Conservation (phyloP, 1,140 invertebrate genomes). For the Eumeta japonica region DNA sequence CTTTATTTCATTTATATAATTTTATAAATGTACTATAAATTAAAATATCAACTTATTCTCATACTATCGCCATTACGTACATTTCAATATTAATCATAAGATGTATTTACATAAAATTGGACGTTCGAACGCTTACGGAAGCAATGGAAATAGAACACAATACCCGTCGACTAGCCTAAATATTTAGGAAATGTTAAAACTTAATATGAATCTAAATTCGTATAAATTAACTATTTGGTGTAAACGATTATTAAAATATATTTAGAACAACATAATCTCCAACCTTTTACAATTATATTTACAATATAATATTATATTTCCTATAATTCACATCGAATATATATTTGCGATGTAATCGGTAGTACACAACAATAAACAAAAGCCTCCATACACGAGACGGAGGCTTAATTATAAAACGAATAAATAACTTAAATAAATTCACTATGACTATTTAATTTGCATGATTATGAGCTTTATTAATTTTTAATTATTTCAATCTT, state of each 20-base stretch:
- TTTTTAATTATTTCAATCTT: background rate
- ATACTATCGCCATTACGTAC: background rate
- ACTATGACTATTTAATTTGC: background rate
- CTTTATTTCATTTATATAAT: background rate
- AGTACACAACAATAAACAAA: too few species aligned
- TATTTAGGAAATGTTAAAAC: background rate
- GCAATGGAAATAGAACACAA: slow-evolving; percentile 39
- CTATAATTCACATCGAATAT: background rate
- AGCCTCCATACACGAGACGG: too few species aligned
- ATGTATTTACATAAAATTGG: slow-evolving; percentile 52
- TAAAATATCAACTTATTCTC: background rate
- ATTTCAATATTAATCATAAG: slow-evolving; percentile 12
- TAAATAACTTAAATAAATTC: too few species aligned
- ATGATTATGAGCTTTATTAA: background rate
- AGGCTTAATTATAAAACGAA: too few species aligned
- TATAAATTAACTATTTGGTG: slow-evolving; percentile 22
- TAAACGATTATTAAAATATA: slow-evolving; percentile 17
- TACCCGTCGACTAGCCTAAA: slow-evolving; percentile 53
- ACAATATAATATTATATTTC: background rate
- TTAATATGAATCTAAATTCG: background rate
- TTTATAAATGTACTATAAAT: background rate
- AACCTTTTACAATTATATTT: background rate
- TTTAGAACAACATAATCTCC: slow-evolving; percentile 1
- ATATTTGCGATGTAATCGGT: background rate
- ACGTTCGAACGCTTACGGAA: slow-evolving; percentile 34